Evolutionary conservation across 2,113 vertebrate species (phyloP).

Genomic region (Callionymus lyra): DNA sequence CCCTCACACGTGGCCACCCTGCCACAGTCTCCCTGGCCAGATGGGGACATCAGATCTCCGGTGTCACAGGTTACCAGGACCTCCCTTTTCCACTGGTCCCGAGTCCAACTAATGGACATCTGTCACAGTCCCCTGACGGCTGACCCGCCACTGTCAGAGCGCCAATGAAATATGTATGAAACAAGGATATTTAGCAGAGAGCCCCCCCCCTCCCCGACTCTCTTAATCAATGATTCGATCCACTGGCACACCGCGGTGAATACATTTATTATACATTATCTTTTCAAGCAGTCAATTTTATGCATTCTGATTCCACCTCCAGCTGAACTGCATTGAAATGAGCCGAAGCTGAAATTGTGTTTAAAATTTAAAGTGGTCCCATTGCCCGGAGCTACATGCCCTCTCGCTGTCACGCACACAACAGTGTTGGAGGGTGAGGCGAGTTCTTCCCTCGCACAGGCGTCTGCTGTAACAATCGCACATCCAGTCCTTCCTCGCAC

Average conservation of each 20-base stretch:
- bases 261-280: constrained; percentile 61
- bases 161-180: constrained; percentile 72
- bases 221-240: constrained; percentile 65
- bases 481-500: constrained; percentile 6
- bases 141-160: constrained; percentile 37
- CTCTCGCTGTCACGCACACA: constrained; percentile 33
- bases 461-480: constrained; percentile 17
- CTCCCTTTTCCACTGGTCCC: constrained; percentile 41
- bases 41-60: constrained; percentile 56
- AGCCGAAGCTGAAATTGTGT: constrained; percentile 47
- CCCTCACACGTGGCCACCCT: constrained; percentile 19
- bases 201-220: too few species aligned
- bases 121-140: constrained; percentile 64
- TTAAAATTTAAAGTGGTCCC: constrained; percentile 54
- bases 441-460: constrained; percentile 10
- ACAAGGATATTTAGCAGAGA: constrained; percentile 48
- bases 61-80: constrained; percentile 46
- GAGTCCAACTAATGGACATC: constrained; percentile 66
- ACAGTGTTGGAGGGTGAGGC: constrained; percentile 33
- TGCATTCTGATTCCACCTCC: constrained; percentile 51
- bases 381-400: constrained; percentile 43
- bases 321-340: constrained; percentile 43
- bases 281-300: constrained; percentile 57
- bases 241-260: constrained; percentile 28
- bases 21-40: constrained; percentile 39